phyloP scores from a whole-genome alignment of 2,888 invertebrate species.

The Orchesella flavescens region DNA sequence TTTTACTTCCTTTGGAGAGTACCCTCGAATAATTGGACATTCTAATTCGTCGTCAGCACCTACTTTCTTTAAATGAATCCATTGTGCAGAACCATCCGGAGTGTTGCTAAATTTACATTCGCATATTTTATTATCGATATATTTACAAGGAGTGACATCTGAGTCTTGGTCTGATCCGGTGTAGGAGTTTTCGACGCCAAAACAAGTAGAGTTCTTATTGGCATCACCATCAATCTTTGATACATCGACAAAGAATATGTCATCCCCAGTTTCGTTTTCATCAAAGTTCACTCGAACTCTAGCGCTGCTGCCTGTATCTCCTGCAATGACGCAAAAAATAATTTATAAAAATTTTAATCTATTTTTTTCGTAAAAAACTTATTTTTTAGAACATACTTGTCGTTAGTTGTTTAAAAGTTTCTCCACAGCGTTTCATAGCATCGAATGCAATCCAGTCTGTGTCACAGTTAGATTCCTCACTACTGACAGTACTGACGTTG shows the following conservation, averaged over 20 bases:
- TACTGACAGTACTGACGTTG: constrained; percentile 42
- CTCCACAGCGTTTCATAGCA: constrained; percentile 48
- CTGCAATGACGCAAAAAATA: no score
- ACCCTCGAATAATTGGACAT: constrained; percentile 51
- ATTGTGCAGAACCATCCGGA: constrained; percentile 26
- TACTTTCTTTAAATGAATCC: no score
- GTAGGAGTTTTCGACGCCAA: no score
- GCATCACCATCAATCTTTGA: no score
- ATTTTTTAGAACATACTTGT: constrained; percentile 23
- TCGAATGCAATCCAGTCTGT: constrained; percentile 63
- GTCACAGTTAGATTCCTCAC: constrained; percentile 10
- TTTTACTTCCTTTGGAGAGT: constrained; percentile 15
- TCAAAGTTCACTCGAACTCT: constrained; percentile 58
- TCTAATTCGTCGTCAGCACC: no score
- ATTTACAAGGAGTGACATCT: not conserved
- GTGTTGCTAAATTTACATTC: constrained; percentile 44
- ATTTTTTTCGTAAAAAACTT: no score
- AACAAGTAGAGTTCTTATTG: no score
- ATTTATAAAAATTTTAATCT: no score
- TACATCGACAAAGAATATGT: constrained; percentile 27
- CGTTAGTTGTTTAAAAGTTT: constrained; percentile 12
- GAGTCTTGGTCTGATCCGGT: no score
- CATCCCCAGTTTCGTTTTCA: constrained; percentile 53
- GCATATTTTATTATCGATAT: not conserved
- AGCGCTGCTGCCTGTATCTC: constrained; percentile 39